These are phyloP conservation scores for Actinia equina DNA, from an alignment of 64 coral and sea anemone species.

Conservation along the genomic window DNA sequence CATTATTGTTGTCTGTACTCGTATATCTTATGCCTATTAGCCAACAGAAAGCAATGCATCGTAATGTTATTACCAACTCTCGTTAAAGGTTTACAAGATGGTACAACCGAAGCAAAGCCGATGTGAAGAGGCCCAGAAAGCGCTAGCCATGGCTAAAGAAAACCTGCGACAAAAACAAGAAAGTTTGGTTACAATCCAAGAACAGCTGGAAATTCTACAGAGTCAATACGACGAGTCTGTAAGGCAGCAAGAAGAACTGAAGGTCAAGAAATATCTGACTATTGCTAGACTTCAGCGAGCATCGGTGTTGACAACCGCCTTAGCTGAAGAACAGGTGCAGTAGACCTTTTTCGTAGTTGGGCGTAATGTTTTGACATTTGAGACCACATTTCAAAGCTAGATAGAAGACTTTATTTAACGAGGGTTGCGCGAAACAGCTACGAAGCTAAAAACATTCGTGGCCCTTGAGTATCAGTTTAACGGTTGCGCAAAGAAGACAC, in stretches of 20 bases:
- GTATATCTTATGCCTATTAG: too few relatives aligned
- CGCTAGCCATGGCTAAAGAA: slow-evolving; percentile 70
- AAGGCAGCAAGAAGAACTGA: slow-evolving; percentile 73
- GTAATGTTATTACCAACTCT: not conserved
- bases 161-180: slow-evolving; percentile 79
- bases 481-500: too few relatives aligned
- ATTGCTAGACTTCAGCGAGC: slow-evolving; percentile 70
- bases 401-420: too few relatives aligned
- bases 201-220: slow-evolving; percentile 72
- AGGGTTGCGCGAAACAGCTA: too few relatives aligned
- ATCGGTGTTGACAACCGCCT: slow-evolving; percentile 61
- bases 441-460: too few relatives aligned
- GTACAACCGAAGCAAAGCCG: slow-evolving; percentile 86
- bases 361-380: not conserved
- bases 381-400: too few relatives aligned
- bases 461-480: too few relatives aligned
- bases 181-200: slow-evolving; percentile 73
- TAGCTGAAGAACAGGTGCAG: slow-evolving; percentile 80
- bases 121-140: slow-evolving; percentile 80
- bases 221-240: slow-evolving; percentile 81
- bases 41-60: not conserved
- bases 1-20: too few relatives aligned
- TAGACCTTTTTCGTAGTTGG: not conserved
- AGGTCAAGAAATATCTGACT: slow-evolving; percentile 81
- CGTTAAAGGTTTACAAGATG: slow-evolving; percentile 62